Conservation (phyloP, 2,888 invertebrate genomes). For the Diarsia brunnea region DNA sequence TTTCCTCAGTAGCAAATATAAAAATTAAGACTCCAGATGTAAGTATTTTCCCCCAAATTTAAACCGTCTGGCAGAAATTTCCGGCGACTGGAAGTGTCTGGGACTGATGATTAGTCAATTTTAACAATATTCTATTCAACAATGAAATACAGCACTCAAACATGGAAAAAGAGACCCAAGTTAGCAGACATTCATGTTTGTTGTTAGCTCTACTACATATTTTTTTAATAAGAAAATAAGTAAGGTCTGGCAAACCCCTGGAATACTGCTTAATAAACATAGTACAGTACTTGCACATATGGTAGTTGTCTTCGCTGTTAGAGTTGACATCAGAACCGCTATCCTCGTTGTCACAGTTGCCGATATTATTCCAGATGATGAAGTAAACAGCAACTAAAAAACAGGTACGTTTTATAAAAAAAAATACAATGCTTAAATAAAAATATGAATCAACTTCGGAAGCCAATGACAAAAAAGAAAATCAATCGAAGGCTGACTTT, state of each 20-base stretch:
- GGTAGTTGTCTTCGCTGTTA: slow-evolving; percentile 77
- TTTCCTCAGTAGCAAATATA: neutral
- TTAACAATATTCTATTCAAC: neutral
- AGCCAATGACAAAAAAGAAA: neutral
- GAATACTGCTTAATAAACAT: neutral
- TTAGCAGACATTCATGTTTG: too few species aligned
- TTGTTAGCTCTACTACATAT: too few species aligned
- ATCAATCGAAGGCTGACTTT: neutral
- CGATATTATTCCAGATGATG: slow-evolving; percentile 94
- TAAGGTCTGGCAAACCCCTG: too few species aligned
- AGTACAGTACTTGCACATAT: slow-evolving; percentile 81
- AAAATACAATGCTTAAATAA: neutral
- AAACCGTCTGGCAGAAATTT: neutral
- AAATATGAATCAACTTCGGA: neutral
- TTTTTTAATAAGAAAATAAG: neutral
- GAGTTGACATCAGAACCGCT: slow-evolving; percentile 76
- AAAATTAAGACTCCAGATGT: neutral
- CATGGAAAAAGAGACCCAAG: too few species aligned
- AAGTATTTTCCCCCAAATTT: neutral
- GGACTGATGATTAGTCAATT: neutral
- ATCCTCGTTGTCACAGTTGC: slow-evolving; percentile 89
- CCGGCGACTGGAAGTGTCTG: neutral
- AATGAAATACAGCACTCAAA: too few species aligned
- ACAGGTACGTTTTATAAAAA: neutral
- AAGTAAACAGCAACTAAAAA: slow-evolving; percentile 93